Evolutionary conservation across 2,888 invertebrate species (phyloP), one percentile per base, ranked within the genome.

Genomic region (Apodemia zela): DNA sequence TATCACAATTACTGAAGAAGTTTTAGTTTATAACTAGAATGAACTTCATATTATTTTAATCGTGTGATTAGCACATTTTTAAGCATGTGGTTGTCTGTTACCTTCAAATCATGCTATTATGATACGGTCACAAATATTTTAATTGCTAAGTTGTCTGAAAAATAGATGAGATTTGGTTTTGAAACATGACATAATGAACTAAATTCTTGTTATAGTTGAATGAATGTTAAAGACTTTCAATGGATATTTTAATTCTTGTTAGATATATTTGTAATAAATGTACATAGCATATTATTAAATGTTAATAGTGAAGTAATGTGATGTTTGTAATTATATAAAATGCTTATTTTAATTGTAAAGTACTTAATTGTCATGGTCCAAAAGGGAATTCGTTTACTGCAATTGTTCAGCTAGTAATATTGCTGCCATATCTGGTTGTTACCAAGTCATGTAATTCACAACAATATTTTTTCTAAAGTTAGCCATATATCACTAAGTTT

Each of bases 201-300:
- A 47, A 47, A 47, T 47, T 47, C 47, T 29, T 57, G 57, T 57
- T 57, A 21, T 54, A 54, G 6, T 57, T 57, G 57, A 57, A 29
- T 57, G 29, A 25, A 29, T 57, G 57, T 57, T 57, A 25, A 45
- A 54, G 57, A 29, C 54, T 42, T 42, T 54, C 54, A 21, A 54
- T 54, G 21, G 21, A 54, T 54, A 21, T 54, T 54, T 54, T 54
- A 54, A 54, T 25, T 54, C 25, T 54, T 54, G 54, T 54, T 54
- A 54, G 54, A 25, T 13, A 54, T 54, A 54, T 54, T 54, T 54
- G 54, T 54, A 54, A 25, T 42, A 62, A 62, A 45, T 62, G 62
- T 62, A 62, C 38, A 62, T 62, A 62, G 42, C 18, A 59, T 15
- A 18, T 57, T 45, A 45, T 58, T 42, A 45, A 29, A 18, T 59